phyloP scores from a whole-genome alignment of 2,888 invertebrate species.

The Alentia gelatinosa region DNA sequence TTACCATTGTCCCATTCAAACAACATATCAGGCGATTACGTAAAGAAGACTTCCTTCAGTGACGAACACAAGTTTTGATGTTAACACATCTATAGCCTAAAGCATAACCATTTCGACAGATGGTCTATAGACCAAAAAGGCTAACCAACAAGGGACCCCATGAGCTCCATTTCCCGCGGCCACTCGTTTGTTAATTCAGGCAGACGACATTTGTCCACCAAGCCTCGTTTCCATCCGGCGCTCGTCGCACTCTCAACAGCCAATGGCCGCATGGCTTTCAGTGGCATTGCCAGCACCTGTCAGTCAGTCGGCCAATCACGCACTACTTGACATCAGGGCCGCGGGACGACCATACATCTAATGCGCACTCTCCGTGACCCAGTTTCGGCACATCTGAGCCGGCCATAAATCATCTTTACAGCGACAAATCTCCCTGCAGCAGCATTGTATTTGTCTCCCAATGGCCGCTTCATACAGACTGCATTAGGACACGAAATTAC shows the following conservation, averaged over 20 bases:
- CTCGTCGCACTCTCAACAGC: not conserved
- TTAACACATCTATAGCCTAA: too few relatives aligned
- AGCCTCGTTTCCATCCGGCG: not conserved
- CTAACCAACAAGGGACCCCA: not conserved
- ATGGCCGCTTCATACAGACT: not conserved
- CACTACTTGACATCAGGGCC: not conserved
- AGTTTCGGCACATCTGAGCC: not conserved
- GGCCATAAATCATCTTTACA: not conserved
- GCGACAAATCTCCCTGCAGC: not conserved
- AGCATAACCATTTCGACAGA: too few relatives aligned
- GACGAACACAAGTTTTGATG: too few relatives aligned
- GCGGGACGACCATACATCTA: not conserved
- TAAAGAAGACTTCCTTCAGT: too few relatives aligned
- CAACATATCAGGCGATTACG: too few relatives aligned
- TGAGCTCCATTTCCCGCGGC: not conserved
- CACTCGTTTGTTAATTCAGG: not conserved
- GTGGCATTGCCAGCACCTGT: not conserved
- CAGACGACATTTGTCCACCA: not conserved
- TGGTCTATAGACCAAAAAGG: too few relatives aligned
- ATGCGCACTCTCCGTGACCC: not conserved
- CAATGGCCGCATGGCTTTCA: not conserved
- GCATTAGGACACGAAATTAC: not conserved
- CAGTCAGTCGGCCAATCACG: conserved; percentile 23
- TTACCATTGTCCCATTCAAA: too few relatives aligned
- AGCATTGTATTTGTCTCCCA: conserved; percentile 8